These are phyloP conservation scores for Diplogasteroides magnus DNA, from an alignment of 1,140 invertebrate species.

Conservation along the genomic window DNA sequence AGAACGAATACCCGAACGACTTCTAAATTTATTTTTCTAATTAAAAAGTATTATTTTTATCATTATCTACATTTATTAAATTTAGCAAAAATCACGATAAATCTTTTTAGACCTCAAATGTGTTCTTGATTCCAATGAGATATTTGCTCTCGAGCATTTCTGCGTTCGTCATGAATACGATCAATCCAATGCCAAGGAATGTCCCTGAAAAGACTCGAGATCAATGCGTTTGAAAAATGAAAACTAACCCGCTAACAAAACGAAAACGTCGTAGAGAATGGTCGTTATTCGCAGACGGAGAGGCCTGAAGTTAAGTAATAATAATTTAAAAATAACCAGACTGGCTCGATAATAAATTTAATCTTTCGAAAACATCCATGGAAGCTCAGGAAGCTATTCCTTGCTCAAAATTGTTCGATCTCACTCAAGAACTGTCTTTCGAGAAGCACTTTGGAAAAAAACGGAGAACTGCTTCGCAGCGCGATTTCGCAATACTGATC, in stretches of 20 bases:
- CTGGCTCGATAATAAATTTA: too few species aligned
- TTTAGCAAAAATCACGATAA: neutral
- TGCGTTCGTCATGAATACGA: conserved; percentile 53
- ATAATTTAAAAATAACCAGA: too few species aligned
- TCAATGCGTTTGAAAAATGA: neutral
- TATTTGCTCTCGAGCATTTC: conserved; percentile 54
- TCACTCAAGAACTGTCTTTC: too few species aligned
- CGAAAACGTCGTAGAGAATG: conserved; percentile 38
- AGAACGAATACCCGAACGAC: conserved; percentile 52
- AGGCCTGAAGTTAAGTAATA: too few species aligned
- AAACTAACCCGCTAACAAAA: conserved; percentile 35
- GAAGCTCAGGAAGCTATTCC: too few species aligned
- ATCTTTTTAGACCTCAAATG: conserved; percentile 34
- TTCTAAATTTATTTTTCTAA: conserved; percentile 36
- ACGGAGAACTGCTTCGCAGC: too few species aligned
- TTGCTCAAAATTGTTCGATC: too few species aligned
- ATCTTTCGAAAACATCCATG: too few species aligned
- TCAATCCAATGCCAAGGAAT: conserved; percentile 37
- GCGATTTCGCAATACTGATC: too few species aligned
- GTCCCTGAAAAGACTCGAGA: conserved; percentile 38
- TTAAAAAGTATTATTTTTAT: conserved; percentile 10
- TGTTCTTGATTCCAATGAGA: conserved; percentile 49
- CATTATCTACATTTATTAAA: neutral
- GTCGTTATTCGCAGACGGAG: conserved; percentile 28
- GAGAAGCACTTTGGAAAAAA: too few species aligned